Percentiles rank a stretch among this genome's conserved stretches.
These are phyloP conservation scores for Cynopterus sphinx DNA, from an alignment of 2,797 vertebrate genomes.

Conservation along the genomic window DNA sequence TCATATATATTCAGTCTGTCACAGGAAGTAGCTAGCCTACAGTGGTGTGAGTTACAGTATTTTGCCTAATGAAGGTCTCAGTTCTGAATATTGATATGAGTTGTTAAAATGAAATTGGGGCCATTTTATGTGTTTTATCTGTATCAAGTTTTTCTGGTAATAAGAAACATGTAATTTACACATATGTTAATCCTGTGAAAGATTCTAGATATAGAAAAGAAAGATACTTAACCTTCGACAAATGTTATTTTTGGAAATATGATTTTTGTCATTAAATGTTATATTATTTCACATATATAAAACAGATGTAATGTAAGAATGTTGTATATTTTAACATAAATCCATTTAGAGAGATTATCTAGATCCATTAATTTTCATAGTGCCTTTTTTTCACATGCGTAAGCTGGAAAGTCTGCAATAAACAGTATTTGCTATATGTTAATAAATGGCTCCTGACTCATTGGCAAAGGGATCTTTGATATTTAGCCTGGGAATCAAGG, in stretches of 20 bases:
- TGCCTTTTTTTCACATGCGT: slow-evolving; percentile 92
- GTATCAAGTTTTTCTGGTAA: slow-evolving; percentile 72
- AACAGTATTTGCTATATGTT: slow-evolving; percentile 87
- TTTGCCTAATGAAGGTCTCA: slow-evolving; percentile 71
- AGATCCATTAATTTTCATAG: slow-evolving; percentile 89
- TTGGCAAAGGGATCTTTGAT: background rate
- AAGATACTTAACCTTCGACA: slow-evolving; percentile 73
- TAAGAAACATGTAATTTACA: slow-evolving; percentile 77
- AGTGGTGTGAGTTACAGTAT: slow-evolving; percentile 73
- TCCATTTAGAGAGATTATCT: slow-evolving; percentile 85
- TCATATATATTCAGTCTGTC: slow-evolving; percentile 39
- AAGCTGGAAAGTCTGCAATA: slow-evolving; percentile 91
- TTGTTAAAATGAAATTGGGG: slow-evolving; percentile 59
- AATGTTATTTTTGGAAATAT: slow-evolving; percentile 83
- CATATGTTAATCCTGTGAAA: slow-evolving; percentile 76
- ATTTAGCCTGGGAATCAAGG: background rate
- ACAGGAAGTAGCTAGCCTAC: slow-evolving; percentile 65
- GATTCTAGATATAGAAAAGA: slow-evolving; percentile 66
- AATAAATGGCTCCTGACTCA: slow-evolving; percentile 61
- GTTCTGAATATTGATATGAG: slow-evolving; percentile 73
- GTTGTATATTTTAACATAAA: slow-evolving; percentile 84
- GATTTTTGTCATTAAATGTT: slow-evolving; percentile 82
- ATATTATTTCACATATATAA: slow-evolving; percentile 85
- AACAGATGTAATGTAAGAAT: slow-evolving; percentile 86
- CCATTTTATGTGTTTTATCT: slow-evolving; percentile 72